phyloP scores from a whole-genome alignment of 2,113 vertebrate genomes.

The Redunca redunca region DNA sequence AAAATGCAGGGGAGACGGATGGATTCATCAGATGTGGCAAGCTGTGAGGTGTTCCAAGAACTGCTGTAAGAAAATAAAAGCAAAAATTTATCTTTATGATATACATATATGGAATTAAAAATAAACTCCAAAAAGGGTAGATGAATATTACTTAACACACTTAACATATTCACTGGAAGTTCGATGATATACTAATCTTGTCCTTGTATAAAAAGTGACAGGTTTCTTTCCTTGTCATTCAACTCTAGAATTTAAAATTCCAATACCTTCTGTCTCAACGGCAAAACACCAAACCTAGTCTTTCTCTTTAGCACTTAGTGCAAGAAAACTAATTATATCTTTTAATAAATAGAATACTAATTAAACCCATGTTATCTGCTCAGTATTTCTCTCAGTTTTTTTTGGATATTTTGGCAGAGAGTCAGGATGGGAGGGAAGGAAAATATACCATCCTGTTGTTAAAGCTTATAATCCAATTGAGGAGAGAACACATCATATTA shows the following conservation, averaged over 20 bases:
- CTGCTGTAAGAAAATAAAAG: slow-evolving; percentile 77
- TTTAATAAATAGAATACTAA: neutral
- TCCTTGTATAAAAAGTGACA: neutral
- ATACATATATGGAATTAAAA: neutral
- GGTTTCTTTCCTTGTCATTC: neutral
- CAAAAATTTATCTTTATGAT: neutral
- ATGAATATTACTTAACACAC: neutral
- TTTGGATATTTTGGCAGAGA: neutral
- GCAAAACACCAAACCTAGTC: neutral
- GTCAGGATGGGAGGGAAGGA: neutral
- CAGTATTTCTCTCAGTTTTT: neutral
- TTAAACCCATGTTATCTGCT: neutral
- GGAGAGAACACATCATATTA: neutral
- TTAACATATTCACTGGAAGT: neutral
- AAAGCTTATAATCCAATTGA: neutral
- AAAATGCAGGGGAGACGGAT: slow-evolving; percentile 87
- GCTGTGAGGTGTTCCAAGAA: slow-evolving; percentile 86
- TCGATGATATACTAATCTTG: neutral
- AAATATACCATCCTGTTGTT: neutral
- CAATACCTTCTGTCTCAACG: neutral
- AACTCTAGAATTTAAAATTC: neutral
- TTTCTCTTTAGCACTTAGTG: neutral
- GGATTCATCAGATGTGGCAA: slow-evolving; percentile 88
- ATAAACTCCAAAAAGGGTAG: neutral
- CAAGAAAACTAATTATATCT: neutral